phyloP scores from a whole-genome alignment of 2,113 vertebrate genomes.

The Pica pica region DNA sequence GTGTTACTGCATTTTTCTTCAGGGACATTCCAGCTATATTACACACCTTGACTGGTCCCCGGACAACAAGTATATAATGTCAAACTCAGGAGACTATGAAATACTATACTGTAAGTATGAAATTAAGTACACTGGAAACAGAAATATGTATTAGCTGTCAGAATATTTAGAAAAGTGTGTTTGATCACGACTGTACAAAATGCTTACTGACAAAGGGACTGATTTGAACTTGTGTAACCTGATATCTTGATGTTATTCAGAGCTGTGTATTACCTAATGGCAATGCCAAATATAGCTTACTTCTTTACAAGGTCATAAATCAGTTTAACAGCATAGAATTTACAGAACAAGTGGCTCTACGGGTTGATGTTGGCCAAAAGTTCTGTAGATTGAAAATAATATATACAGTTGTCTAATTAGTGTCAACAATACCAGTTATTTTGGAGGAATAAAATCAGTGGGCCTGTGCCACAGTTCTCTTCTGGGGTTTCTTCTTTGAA shows the following conservation, averaged over 20 bases:
- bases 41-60: slow-evolving; percentile 99
- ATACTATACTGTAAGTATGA: slow-evolving; percentile 96
- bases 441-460: neutral
- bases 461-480: neutral
- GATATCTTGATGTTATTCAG: slow-evolving; percentile 59
- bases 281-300: slow-evolving; percentile 57
- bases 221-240: slow-evolving; percentile 42
- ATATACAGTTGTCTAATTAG: neutral
- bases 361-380: neutral
- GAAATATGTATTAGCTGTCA: neutral
- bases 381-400: slow-evolving; percentile 34
- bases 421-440: slow-evolving; percentile 18
- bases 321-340: slow-evolving; percentile 4
- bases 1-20: slow-evolving; percentile 24
- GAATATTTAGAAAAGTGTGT: neutral
- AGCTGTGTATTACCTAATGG: slow-evolving; percentile 38
- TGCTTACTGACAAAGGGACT: slow-evolving; percentile 20
- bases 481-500: neutral
- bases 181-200: neutral
- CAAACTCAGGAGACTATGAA: slow-evolving; percentile 99
- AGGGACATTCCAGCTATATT: slow-evolving; percentile 99
- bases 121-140: neutral
- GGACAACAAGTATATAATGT: slow-evolving; percentile 98
- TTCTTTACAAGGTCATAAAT: slow-evolving; percentile 62
- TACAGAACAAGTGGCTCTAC: neutral